phyloP scores from a whole-genome alignment of 1,140 invertebrate species.

The Drosophila leontia region DNA sequence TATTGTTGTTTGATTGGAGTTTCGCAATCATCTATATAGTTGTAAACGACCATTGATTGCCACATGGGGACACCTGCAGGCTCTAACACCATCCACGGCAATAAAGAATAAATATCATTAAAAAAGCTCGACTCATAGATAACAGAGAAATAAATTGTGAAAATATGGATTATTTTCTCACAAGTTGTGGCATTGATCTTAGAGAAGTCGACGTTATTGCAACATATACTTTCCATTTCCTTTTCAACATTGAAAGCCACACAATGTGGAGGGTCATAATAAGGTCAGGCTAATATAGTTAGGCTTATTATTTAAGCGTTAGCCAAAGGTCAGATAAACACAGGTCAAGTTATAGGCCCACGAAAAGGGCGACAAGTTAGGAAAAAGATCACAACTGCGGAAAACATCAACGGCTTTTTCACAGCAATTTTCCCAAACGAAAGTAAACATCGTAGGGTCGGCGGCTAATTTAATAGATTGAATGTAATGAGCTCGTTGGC shows the following conservation, averaged over 20 bases:
- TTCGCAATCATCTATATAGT: conserved; percentile 32
- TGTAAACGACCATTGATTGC: conserved; percentile 30
- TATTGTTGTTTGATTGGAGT: conserved; percentile 14
- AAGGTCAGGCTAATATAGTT: not conserved
- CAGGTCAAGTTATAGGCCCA: not conserved
- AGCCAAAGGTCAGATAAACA: not conserved
- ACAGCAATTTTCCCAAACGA: conserved; percentile 43
- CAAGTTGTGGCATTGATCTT: conserved; percentile 37
- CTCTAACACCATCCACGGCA: conserved; percentile 5
- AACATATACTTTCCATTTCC: not conserved
- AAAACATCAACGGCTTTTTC: conserved; percentile 34
- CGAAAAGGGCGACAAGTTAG: not conserved
- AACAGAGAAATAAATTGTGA: conserved; percentile 8
- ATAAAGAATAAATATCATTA: conserved; percentile 30
- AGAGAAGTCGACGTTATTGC: not conserved
- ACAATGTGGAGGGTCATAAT: not conserved
- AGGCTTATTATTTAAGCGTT: not conserved
- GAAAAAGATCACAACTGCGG: conserved; percentile 16
- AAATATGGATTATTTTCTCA: not conserved
- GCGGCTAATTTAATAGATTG: conserved; percentile 48
- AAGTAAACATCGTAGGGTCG: conserved; percentile 37
- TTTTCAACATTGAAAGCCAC: not conserved
- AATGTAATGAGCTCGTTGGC: conserved; percentile 66
- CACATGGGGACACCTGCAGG: conserved; percentile 48
- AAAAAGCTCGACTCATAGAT: conserved; percentile 22